Evolutionary conservation across 2,797 vertebrate genomes (phyloP), one percentile per base, ranked within the genome.

Genomic region (Dermochelys coriacea): DNA sequence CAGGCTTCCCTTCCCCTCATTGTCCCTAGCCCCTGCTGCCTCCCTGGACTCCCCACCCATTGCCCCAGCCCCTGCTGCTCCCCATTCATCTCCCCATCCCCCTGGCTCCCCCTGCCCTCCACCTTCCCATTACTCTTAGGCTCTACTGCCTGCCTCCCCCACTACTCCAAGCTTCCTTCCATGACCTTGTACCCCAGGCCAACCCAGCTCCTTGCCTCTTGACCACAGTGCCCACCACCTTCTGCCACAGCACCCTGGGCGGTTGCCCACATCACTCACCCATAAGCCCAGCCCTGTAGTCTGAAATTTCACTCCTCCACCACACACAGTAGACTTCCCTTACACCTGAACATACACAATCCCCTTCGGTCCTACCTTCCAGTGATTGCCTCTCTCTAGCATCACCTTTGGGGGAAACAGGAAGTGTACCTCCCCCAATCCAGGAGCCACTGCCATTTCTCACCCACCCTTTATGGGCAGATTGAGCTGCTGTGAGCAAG

Each of bases 301-400:
- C 94, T 95, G 87, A 82, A 52, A 8, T 34, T 64, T 49, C 1
- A 4, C 0, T 84, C 68, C 87, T 84, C 54, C 1, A 0, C 8
- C 0, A 2, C 2, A 0, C 54, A 85, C 0, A 1, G 29, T 3
- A 64, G 21, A 8, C 25, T 75, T n/a, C 75, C 68, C 12, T 47
- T 29, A 14, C 4, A 12, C 27, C 25, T 27, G 71, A 75, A 75
- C 23, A 45, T 27, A 75, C 37, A 47, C 25, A 47, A 8, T 75
- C 0, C 4, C 61, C n/a, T 0, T 0, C 10, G 50, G 14, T 3
- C 31, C 31, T 8, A 2, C 9, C 5, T 16, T 1, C 34, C 34
- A 37, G 64, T 15, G 8, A 37, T 11, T 68, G n/a, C 6, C 14
- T 9, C 29, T 79, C 14, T 86, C 12, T 49, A 11, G 5, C n/a